Evolutionary conservation across 2,797 vertebrate species (phyloP).

Genomic region (Myripristis jacobus): DNA sequence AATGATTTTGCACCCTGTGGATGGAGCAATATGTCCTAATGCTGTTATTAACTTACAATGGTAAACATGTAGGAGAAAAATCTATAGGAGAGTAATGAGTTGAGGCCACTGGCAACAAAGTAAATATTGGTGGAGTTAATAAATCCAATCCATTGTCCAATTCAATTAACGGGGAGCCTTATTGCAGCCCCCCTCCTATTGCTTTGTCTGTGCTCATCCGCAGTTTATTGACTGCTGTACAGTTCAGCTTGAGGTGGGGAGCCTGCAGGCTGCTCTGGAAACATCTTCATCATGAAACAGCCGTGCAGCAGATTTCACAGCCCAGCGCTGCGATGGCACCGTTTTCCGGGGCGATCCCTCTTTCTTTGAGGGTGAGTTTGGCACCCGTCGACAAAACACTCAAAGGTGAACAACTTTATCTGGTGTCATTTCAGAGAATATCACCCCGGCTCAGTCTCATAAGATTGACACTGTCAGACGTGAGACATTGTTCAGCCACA

Average conservation of each 20-base stretch:
- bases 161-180: slow-evolving; percentile 70
- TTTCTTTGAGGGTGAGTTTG: slow-evolving; percentile 28
- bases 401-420: slow-evolving; percentile 75
- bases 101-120: slow-evolving; percentile 67
- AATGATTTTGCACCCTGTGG: slow-evolving; percentile 82
- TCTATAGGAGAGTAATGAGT: slow-evolving; percentile 84
- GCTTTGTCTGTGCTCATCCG: background rate
- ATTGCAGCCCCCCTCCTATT: slow-evolving; percentile 26
- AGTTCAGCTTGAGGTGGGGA: slow-evolving; percentile 19
- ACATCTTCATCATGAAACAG: slow-evolving; percentile 38
- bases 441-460: slow-evolving; percentile 41
- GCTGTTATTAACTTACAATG: slow-evolving; percentile 78
- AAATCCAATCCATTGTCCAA: slow-evolving; percentile 70
- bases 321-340: background rate
- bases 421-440: slow-evolving; percentile 47
- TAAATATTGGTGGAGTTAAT: slow-evolving; percentile 82
- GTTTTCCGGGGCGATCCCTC: slow-evolving; percentile 24
- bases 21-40: slow-evolving; percentile 69
- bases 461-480: slow-evolving; percentile 71
- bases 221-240: slow-evolving; percentile 51
- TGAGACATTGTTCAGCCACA: slow-evolving; percentile 47
- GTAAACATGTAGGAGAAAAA: slow-evolving; percentile 79
- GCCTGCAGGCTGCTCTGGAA: background rate
- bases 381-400: slow-evolving; percentile 55
- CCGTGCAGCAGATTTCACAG: background rate